Evolutionary conservation across 2,888 invertebrate genomes (phyloP).

Genomic region (Chymomyza fuscimana): DNA sequence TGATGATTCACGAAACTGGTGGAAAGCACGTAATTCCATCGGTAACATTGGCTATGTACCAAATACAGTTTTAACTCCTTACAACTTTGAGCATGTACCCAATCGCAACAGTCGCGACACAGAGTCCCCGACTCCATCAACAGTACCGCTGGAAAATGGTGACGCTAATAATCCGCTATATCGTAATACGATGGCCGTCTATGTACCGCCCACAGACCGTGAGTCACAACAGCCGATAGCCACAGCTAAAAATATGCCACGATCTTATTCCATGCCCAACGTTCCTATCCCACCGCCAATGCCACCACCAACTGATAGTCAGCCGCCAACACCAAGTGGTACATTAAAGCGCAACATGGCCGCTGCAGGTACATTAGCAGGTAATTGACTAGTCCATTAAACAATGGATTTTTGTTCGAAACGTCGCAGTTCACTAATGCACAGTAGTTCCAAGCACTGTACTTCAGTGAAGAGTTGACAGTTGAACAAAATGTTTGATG

Average conservation of each 20-base stretch:
- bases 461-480: no score
- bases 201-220: conserved; percentile 51
- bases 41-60: conserved; percentile 96
- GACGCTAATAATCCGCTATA: conserved; percentile 50
- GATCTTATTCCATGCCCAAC: conserved; percentile 77
- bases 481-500: no score
- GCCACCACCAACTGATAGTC: conserved; percentile 75
- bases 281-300: conserved; percentile 80
- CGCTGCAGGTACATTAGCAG: conserved; percentile 67
- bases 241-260: conserved; percentile 56
- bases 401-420: no score
- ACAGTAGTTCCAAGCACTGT: no score
- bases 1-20: conserved; percentile 98
- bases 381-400: conserved; percentile 34
- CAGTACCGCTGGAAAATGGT: conserved; percentile 40
- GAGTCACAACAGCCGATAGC: conserved; percentile 56
- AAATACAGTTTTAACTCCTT: conserved; percentile 93
- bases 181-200: conserved; percentile 62
- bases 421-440: no score
- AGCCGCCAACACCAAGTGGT: conserved; percentile 67
- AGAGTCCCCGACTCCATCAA: conserved; percentile 67
- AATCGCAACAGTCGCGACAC: conserved; percentile 60
- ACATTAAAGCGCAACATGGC: conserved; percentile 73
- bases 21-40: conserved; percentile 93
- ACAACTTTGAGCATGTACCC: conserved; percentile 75